Evolutionary conservation across 2,888 invertebrate species (phyloP).

Genomic region (Plusia festucae): DNA sequence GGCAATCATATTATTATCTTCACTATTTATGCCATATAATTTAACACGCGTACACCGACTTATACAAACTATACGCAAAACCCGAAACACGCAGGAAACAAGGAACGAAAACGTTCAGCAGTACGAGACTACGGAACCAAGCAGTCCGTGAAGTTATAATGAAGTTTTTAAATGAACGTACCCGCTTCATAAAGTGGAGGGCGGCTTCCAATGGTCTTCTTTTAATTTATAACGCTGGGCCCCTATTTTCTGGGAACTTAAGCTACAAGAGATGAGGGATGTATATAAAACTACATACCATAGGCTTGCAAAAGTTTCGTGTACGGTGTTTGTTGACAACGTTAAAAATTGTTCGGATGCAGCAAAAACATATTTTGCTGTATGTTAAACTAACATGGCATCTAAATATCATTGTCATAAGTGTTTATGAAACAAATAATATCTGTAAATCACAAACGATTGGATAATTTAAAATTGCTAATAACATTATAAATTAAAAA

Average conservation of each 20-base stretch:
- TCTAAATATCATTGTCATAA: too few relatives aligned
- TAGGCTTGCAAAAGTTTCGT: neutral
- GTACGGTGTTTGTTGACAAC: neutral
- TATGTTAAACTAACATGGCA: too few relatives aligned
- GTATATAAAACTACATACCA: constrained; percentile 12
- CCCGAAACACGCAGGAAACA: constrained; percentile 41
- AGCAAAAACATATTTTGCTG: too few relatives aligned
- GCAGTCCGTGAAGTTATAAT: constrained; percentile 74
- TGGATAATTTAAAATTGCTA: too few relatives aligned
- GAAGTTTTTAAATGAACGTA: constrained; percentile 80
- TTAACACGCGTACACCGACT: neutral
- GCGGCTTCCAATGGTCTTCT: constrained; percentile 73
- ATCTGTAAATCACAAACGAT: too few relatives aligned
- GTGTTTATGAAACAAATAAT: too few relatives aligned
- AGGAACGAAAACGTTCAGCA: constrained; percentile 45
- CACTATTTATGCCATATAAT: neutral
- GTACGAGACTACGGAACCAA: constrained; percentile 48
- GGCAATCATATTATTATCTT: too few relatives aligned
- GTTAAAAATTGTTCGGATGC: too few relatives aligned
- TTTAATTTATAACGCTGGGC: constrained; percentile 72
- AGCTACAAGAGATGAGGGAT: constrained; percentile 27
- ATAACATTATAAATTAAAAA: too few relatives aligned
- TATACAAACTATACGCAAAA: constrained; percentile 12
- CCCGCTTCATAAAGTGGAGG: constrained; percentile 69
- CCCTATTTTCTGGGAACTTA: constrained; percentile 52